Conservation (phyloP, 2,888 invertebrate genomes). For the Fragum whitleyi region DNA sequence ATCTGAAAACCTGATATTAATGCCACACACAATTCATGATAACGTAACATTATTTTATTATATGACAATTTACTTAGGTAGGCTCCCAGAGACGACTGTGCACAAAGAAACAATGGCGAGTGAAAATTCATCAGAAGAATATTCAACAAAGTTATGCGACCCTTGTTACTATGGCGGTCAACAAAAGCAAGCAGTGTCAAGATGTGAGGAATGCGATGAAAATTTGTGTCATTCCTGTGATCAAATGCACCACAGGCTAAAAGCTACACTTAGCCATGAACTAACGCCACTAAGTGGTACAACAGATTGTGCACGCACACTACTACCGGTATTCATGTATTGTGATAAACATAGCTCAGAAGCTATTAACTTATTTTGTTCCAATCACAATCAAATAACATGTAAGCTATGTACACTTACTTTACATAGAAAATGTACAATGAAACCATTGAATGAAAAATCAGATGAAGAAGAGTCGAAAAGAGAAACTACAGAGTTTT, state of each 20-base stretch:
- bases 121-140: neutral
- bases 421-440: slow-evolving; percentile 1
- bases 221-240: neutral
- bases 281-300: neutral
- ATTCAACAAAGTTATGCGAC: slow-evolving; percentile 3
- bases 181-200: neutral
- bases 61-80: too few relatives aligned
- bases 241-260: neutral
- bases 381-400: neutral
- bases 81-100: too few relatives aligned
- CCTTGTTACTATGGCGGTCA: neutral
- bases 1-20: too few relatives aligned
- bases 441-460: neutral
- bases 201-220: neutral
- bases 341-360: neutral
- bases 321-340: neutral
- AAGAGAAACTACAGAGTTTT: neutral
- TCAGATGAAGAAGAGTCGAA: neutral
- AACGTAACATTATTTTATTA: too few relatives aligned
- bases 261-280: neutral
- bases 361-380: neutral
- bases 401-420: neutral
- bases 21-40: too few relatives aligned
- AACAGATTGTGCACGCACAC: neutral
- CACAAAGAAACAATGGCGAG: too few relatives aligned